Conservation (phyloP, 1,140 invertebrate species). For the Macrocentrus cingulum region DNA sequence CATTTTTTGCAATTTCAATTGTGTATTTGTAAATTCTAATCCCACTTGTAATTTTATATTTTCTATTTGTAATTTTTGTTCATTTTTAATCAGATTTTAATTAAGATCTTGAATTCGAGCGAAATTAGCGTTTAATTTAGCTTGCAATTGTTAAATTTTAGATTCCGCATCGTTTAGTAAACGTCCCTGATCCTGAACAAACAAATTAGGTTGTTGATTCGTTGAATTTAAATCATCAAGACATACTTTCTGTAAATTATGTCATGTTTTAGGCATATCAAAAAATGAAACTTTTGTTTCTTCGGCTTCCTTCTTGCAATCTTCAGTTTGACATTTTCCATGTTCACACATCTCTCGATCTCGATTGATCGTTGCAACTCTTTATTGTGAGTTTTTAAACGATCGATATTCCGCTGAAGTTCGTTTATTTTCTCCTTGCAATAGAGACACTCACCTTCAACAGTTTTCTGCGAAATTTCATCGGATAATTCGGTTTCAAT, state of each 20-base stretch:
- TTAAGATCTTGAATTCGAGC: too few species aligned
- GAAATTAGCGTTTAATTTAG: too few species aligned
- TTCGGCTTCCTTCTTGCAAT: not conserved
- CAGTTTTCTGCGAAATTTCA: conserved; percentile 40
- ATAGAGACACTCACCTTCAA: too few species aligned
- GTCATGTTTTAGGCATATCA: not conserved
- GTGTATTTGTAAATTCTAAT: not conserved
- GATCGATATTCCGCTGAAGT: too few species aligned
- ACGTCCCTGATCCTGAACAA: conserved; percentile 29
- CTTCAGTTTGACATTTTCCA: conserved; percentile 13
- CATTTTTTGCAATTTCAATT: too few species aligned
- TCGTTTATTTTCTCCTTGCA: too few species aligned
- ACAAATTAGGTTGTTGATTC: conserved; percentile 1
- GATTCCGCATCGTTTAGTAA: conserved; percentile 9
- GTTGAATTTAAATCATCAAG: not conserved
- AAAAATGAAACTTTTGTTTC: conserved; percentile 3
- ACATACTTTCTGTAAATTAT: not conserved
- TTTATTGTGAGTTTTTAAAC: too few species aligned
- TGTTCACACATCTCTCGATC: too few species aligned
- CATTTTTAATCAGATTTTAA: too few species aligned
- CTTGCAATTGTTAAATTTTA: not conserved
- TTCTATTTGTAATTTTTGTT: too few species aligned
- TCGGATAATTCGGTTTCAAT: conserved; percentile 60
- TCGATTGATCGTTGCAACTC: too few species aligned
- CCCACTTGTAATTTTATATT: too few species aligned